Base-by-base conservation (phyloP, 92 coral and sea anemone genomes). In the Epizoanthus ramosus region DNA sequence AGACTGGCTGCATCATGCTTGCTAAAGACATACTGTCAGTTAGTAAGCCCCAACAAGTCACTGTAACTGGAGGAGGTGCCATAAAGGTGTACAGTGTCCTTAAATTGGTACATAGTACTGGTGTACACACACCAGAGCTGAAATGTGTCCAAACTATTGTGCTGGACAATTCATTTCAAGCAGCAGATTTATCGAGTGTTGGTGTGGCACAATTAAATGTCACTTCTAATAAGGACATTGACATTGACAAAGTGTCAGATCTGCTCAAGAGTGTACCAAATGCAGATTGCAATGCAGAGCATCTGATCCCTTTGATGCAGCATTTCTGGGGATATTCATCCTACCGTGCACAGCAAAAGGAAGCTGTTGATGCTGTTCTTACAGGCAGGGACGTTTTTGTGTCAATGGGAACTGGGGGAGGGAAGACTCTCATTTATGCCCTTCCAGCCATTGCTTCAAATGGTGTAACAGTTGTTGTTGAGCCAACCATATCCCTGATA, bases 331-430 rank as follows among this genome's bases (percentile, higher is more conserved):
- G 87, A 13, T 56, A 35, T 59, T 59, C 80, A 37, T 57, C 80
- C 31, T 83, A 58, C 33, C 80, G 37, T 33, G 5, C 45, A 13
- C 74, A 83, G 52, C 81, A 83, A 23, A 25, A 45, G 56, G 72
- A 83, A 72, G 87, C 81, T 0, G 35, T 83, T 21, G 76, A 72
- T 58, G 64, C 80, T 35, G 64, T 57, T 25, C 63, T 83, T 5
- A 1, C 74, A 21, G 76, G 76, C 2, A 60, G 41, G 0, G 68
- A 83, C 39, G 57, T 71, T 0, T 83, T 83, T 61, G 61, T 60
- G 19, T 57, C 76, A 6, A 59, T 83, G 74, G 71, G 71, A 12
- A 83, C 87, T 6, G 81, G 81, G 6, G 87, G 81, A 35, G 87
- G 81, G 8, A 83, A 83, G 17, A 58, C 81, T 18, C 31, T 83